Evolutionary conservation across 2,888 invertebrate genomes (phyloP), one percentile per base, ranked within the genome.

Genomic region (Pinctada fucata): DNA sequence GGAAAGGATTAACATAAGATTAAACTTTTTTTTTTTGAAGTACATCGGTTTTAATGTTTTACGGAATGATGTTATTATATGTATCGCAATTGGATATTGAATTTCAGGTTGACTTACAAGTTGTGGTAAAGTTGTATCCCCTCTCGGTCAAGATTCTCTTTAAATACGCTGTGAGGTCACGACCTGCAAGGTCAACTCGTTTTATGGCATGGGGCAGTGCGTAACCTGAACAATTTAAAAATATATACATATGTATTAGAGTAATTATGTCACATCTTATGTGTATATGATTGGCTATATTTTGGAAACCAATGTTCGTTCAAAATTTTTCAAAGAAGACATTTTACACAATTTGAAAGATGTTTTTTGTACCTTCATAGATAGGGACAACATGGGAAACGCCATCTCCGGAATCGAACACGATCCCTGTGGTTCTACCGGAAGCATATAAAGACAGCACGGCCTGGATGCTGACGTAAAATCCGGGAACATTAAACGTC

Each of bases 121-220:
- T 77, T 76, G 88, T 90, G 66, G 89, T 89, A 88, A 92, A 92
- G 65, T 88, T 89, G 88, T 92, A 92, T 81, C 92, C 93, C 76
- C 92, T 88, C 85, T 92, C 93, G 76, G 81, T 84, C 13, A 88
- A 80, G 58, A 87, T 82, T 68, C 82, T 83, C 82, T 82, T 83
- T 48, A 88, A 79, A 78, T 88, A 85, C 6, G 67, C 73, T 4
- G 86, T 85, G 63, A 86, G 69, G 75, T 86, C 84, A 67, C 83
- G 74, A 3, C 86, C 86, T 2, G 82, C 85, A 63, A 81, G 71
- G 70, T 88, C 82, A 10, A 86, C 67, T 45, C 87, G 71, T 58
- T 84, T 77, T 47, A 86, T 83, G 16, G 90, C 88, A 76, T 88
- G 88, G 3, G 87, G 86, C 5, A 89, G 77, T 49, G 88, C 85